Percentiles rank a stretch among this genome's conserved stretches.
Conservation (phyloP, 2,113 vertebrate species). For the Trematocara macrostoma region DNA sequence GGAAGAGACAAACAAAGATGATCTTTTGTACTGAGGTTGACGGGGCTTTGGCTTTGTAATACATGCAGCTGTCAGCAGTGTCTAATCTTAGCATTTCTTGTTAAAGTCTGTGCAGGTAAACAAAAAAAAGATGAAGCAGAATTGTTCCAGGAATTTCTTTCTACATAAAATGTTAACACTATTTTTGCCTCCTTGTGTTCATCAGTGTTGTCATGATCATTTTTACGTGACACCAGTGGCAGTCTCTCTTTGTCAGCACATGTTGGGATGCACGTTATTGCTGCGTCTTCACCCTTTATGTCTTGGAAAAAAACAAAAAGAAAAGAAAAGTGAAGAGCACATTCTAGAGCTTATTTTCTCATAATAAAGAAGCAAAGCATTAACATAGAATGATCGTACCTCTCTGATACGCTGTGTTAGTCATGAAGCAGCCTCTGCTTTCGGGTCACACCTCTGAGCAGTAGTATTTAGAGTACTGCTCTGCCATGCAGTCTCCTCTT, state of each 20-base stretch:
- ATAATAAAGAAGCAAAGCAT: background rate
- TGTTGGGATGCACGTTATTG: background rate
- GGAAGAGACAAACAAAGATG: background rate
- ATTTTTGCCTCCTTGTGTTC: background rate
- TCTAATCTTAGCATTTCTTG: background rate
- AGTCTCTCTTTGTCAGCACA: background rate
- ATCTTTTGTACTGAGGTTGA: conserved; percentile 6
- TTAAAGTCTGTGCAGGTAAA: background rate
- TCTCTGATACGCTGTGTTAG: background rate
- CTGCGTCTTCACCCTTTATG: background rate
- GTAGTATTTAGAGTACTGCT: background rate
- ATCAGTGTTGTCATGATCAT: background rate
- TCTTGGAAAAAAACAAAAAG: background rate
- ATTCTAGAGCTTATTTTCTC: background rate
- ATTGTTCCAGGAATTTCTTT: background rate
- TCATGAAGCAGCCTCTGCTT: background rate
- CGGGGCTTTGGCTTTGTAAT: conserved; percentile 2
- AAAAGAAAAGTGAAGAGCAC: background rate
- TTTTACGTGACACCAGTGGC: background rate
- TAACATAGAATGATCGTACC: background rate
- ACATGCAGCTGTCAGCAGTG: conserved; percentile 4
- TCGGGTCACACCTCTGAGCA: background rate
- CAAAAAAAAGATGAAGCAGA: background rate
- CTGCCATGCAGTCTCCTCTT: background rate
- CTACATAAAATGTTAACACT: background rate